These are phyloP conservation scores for Miichthys miiuy DNA, from an alignment of 2,797 vertebrate genomes.

Conservation along the genomic window DNA sequence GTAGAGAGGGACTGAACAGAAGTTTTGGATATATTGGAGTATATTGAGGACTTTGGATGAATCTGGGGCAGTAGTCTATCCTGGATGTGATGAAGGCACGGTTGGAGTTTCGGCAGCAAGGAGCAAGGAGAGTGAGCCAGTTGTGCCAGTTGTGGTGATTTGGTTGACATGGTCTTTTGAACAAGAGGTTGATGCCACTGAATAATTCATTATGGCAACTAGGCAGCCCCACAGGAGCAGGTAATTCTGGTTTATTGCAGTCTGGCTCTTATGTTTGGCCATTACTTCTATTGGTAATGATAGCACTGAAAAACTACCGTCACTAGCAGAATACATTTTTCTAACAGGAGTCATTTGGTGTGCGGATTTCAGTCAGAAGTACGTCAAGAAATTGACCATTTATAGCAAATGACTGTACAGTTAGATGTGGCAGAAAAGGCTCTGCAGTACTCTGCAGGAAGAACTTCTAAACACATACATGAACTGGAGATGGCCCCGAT, in stretches of 20 bases:
- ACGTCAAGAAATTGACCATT: background rate
- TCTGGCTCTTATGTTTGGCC: background rate
- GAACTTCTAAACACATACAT: background rate
- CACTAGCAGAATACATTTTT: no score
- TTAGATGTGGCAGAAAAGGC: background rate
- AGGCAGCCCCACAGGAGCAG: background rate
- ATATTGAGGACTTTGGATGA: no score
- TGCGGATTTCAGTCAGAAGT: background rate
- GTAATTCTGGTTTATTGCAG: background rate
- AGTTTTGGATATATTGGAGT: no score
- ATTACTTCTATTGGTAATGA: background rate
- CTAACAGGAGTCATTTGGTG: no score
- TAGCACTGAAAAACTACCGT: background rate
- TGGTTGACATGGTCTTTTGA: no score
- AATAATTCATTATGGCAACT: conserved; percentile 11
- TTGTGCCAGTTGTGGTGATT: no score
- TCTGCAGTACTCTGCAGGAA: background rate
- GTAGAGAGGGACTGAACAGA: no score
- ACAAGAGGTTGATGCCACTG: no score
- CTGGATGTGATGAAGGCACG: no score
- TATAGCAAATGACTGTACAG: background rate
- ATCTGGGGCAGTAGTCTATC: no score
- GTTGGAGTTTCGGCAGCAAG: no score
- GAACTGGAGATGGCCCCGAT: background rate
- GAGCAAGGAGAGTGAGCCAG: no score